Evolutionary conservation across 1,140 invertebrate species (phyloP).

Genomic region (Trichonephila clavata): DNA sequence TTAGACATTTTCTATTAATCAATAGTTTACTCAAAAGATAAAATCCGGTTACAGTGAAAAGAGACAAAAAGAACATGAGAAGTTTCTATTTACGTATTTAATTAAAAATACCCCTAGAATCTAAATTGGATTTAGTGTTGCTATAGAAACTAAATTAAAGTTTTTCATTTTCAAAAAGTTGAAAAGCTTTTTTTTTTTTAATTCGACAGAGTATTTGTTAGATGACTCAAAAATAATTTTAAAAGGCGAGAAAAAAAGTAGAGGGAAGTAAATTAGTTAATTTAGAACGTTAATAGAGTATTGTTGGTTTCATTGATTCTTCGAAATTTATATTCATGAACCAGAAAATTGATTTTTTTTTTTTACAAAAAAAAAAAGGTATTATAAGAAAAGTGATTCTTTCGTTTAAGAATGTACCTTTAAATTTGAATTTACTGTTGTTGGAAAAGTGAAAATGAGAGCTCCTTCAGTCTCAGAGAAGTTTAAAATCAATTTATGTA

Average conservation of each 20-base stretch:
- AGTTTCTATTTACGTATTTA: constrained; percentile 61
- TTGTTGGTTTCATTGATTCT: background rate
- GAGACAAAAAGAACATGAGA: background rate
- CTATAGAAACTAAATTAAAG: constrained; percentile 51
- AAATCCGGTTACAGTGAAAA: background rate
- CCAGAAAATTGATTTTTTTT: too few relatives aligned
- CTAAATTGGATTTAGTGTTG: constrained; percentile 58
- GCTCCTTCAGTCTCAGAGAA: too few relatives aligned
- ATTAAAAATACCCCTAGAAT: constrained; percentile 53
- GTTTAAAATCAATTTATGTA: too few relatives aligned
- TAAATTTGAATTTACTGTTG: too few relatives aligned
- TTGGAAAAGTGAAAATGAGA: too few relatives aligned
- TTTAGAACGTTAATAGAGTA: background rate
- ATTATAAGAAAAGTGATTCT: too few relatives aligned
- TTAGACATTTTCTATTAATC: constrained; percentile 18
- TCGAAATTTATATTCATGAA: background rate
- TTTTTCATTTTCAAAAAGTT: constrained; percentile 2
- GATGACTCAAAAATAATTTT: background rate
- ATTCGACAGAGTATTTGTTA: background rate
- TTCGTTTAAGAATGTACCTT: too few relatives aligned
- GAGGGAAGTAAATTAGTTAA: constrained; percentile 21
- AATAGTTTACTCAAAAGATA: constrained; percentile 13
- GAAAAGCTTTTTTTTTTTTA: constrained; percentile 21
- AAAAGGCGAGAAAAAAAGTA: background rate
- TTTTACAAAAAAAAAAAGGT: too few relatives aligned